These are phyloP conservation scores for Watersipora subatra DNA, from an alignment of 1,140 invertebrate genomes.

Conservation along the genomic window DNA sequence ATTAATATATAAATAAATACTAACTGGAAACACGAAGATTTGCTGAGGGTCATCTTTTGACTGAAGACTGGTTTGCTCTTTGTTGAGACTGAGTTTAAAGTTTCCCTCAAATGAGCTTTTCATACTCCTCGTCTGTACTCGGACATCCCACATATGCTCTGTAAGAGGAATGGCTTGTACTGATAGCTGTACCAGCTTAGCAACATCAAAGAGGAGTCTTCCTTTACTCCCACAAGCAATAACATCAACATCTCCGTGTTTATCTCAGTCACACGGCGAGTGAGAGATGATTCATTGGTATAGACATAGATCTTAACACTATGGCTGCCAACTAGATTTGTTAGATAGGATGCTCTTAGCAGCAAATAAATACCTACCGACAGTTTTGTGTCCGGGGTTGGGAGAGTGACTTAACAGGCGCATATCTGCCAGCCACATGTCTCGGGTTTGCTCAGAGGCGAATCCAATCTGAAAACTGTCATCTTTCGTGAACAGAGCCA, in stretches of 20 bases:
- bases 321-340: too few relatives aligned
- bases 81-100: background rate
- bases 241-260: too few relatives aligned
- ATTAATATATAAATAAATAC: too few relatives aligned
- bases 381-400: background rate
- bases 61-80: background rate
- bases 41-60: background rate
- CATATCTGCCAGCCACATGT: slow-evolving; percentile 59
- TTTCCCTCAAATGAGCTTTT: background rate
- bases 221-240: too few relatives aligned
- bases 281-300: too few relatives aligned
- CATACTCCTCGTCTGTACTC: background rate
- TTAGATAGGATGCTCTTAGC: too few relatives aligned
- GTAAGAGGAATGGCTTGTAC: too few relatives aligned
- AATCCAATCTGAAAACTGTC: slow-evolving; percentile 72
- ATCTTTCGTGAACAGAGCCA: slow-evolving; percentile 73
- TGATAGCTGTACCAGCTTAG: too few relatives aligned
- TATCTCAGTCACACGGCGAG: too few relatives aligned
- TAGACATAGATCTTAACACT: too few relatives aligned
- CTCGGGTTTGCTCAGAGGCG: slow-evolving; percentile 62
- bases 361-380: too few relatives aligned
- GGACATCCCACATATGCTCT: background rate
- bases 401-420: background rate
- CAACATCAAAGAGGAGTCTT: too few relatives aligned
- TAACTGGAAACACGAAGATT: background rate